A percentile compares a stretch with the other conserved stretches of the same genome.
Conservation (phyloP, 2,797 vertebrate species). For the Chaenodraco wilsoni region DNA sequence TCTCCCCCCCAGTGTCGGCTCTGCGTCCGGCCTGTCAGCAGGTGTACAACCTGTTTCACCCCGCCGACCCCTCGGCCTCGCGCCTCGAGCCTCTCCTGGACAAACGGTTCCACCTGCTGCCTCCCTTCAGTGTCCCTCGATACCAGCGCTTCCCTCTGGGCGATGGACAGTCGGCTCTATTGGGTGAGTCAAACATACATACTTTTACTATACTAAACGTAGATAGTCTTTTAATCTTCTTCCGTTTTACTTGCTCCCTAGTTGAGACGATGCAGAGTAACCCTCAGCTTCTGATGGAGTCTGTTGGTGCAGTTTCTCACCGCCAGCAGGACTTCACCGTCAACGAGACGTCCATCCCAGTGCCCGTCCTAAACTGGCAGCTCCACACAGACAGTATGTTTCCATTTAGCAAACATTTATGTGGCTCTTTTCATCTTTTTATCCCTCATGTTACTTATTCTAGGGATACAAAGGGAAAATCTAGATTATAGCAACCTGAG, state of each 20-base stretch:
- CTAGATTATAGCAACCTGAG: background rate
- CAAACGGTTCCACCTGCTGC: slow-evolving; percentile 92
- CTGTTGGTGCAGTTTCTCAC: slow-evolving; percentile 76
- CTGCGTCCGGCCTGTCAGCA: slow-evolving; percentile 96
- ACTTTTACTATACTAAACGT: too few relatives aligned
- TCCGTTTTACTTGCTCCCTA: slow-evolving; percentile 76
- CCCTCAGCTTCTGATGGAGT: slow-evolving; percentile 93
- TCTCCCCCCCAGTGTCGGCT: slow-evolving; percentile 86
- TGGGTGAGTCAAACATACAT: slow-evolving; percentile 84
- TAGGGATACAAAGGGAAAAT: background rate
- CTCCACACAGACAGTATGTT: slow-evolving; percentile 91
- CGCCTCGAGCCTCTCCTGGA: slow-evolving; percentile 96
- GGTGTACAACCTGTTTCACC: slow-evolving; percentile 97
- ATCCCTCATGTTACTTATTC: background rate
- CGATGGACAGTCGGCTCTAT: slow-evolving; percentile 91
- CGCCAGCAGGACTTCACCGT: slow-evolving; percentile 87
- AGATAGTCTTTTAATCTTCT: slow-evolving; percentile 29
- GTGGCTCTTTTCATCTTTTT: slow-evolving; percentile 12
- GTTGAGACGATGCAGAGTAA: slow-evolving; percentile 96
- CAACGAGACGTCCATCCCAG: slow-evolving; percentile 94
- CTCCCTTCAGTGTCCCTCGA: slow-evolving; percentile 91
- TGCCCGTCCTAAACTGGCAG: slow-evolving; percentile 94
- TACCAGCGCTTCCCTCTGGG: slow-evolving; percentile 97
- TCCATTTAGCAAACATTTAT: slow-evolving; percentile 48
- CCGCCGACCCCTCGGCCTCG: slow-evolving; percentile 95